Percentiles rank a stretch among this genome's conserved stretches.
Evolutionary conservation across 2,113 vertebrate genomes (phyloP).

Genomic region (Pseudorectes ferrugineus): DNA sequence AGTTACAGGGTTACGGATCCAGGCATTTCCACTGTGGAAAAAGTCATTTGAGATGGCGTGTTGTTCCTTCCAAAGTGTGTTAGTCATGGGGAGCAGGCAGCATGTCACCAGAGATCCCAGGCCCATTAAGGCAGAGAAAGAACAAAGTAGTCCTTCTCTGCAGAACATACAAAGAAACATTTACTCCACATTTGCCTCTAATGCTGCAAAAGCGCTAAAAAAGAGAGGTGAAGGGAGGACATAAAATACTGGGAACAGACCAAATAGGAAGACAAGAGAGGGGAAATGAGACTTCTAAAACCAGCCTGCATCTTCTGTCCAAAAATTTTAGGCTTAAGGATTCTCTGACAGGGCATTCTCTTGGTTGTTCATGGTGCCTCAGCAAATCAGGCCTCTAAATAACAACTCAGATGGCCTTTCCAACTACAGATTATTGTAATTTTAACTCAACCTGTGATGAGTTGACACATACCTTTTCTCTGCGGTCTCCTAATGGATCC

Average conservation of each 20-base stretch:
- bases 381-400: not conserved
- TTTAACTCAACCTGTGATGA: not conserved
- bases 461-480: not conserved
- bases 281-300: not conserved
- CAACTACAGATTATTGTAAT: not conserved
- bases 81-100: slow-evolving; percentile 30
- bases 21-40: slow-evolving; percentile 49
- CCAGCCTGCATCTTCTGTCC: not conserved
- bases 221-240: not conserved
- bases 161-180: not conserved
- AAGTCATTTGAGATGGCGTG: slow-evolving; percentile 27
- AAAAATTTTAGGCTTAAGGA: not conserved
- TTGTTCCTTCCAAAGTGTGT: slow-evolving; percentile 37
- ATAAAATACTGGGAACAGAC: not conserved
- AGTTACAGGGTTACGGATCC: slow-evolving; percentile 4
- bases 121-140: not conserved
- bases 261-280: not conserved
- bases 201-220: not conserved
- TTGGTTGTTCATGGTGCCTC: not conserved
- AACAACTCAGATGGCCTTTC: not conserved
- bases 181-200: not conserved
- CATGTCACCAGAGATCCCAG: not conserved
- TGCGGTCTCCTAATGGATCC: not conserved
- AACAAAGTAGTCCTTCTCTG: slow-evolving; percentile 44
- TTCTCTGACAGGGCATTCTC: not conserved